A percentile compares a stretch with the other conserved stretches of the same genome.
These are phyloP conservation scores for Xylota sylvarum DNA, from an alignment of 2,888 invertebrate genomes.

Conservation along the genomic window DNA sequence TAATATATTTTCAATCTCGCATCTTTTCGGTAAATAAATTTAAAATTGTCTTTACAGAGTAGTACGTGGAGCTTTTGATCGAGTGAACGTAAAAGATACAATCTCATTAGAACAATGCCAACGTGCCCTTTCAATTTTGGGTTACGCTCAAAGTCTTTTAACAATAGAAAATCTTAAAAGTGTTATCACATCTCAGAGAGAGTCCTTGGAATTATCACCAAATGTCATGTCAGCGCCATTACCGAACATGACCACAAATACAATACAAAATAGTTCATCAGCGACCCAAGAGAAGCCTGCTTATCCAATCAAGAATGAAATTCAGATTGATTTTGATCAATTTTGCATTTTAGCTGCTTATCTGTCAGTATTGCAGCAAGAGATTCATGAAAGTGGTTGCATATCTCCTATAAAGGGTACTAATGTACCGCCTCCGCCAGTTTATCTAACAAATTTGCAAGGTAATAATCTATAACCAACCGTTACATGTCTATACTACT, in stretches of 20 bases:
- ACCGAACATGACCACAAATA: conserved; percentile 24
- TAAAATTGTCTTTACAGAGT: conserved; percentile 79
- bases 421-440: conserved; percentile 85
- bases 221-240: conserved; percentile 9
- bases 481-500: too few relatives aligned
- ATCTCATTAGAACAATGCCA: conserved; percentile 84
- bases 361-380: conserved; percentile 84
- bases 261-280: conserved; percentile 53
- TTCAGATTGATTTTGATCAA: conserved; percentile 83
- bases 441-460: conserved; percentile 84
- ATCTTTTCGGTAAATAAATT: not conserved
- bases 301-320: conserved; percentile 57
- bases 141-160: conserved; percentile 84
- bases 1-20: conserved; percentile 57
- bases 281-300: conserved; percentile 13
- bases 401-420: conserved; percentile 85
- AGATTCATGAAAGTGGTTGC: conserved; percentile 85
- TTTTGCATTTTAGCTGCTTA: conserved; percentile 85
- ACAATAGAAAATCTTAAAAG: conserved; percentile 83
- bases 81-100: conserved; percentile 83
- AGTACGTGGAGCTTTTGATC: conserved; percentile 85
- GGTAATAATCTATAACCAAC: conserved; percentile 78
- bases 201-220: conserved; percentile 80
- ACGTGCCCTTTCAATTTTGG: conserved; percentile 84
- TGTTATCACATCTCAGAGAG: conserved; percentile 82